These are phyloP conservation scores for Acrocephalus scirpaceus DNA, from an alignment of 2,797 vertebrate genomes.

Conservation along the genomic window DNA sequence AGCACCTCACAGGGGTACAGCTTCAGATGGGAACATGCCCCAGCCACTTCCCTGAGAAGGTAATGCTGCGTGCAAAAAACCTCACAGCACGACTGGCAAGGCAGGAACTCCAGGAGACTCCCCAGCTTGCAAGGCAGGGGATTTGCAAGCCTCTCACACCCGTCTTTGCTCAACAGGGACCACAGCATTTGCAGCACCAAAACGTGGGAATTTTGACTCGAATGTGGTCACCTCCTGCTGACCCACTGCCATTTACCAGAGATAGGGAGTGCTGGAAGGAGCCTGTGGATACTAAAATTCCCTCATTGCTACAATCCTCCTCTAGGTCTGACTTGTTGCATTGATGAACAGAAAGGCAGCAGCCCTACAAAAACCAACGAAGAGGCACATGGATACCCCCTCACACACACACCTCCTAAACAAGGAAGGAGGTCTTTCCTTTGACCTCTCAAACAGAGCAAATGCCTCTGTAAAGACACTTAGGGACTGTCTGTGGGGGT, in stretches of 20 bases:
- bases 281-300: not conserved
- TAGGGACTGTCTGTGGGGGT: not conserved
- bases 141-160: not conserved
- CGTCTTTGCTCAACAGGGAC: not conserved
- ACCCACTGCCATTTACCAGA: not conserved
- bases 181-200: not conserved
- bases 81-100: not conserved
- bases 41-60: not conserved
- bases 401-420: not conserved
- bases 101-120: not conserved
- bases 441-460: not conserved
- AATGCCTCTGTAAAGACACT: not conserved
- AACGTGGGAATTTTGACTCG: rapidly evolving
- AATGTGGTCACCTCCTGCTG: not conserved
- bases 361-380: not conserved
- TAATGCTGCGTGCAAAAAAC: not conserved
- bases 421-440: not conserved
- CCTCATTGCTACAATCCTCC: not conserved
- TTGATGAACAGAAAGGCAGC: not conserved
- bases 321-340: rapidly evolving
- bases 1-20: not conserved
- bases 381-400: rapidly evolving
- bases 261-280: not conserved
- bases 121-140: not conserved
- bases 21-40: not conserved